phyloP scores from a whole-genome alignment of 2,797 vertebrate species.

The Characodon lateralis region DNA sequence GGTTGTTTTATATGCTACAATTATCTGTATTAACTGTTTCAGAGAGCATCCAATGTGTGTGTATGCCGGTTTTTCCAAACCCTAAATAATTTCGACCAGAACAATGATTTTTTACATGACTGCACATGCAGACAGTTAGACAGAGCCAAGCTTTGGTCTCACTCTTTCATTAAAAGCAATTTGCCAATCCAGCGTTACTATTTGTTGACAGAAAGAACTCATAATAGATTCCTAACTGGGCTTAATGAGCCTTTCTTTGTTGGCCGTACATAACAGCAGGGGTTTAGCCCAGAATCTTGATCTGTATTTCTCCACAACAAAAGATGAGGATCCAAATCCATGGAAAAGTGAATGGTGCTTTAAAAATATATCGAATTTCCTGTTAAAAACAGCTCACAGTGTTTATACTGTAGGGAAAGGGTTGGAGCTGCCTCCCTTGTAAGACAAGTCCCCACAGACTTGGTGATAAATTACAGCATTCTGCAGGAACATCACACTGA shows the following conservation, averaged over 20 bases:
- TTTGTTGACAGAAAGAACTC: constrained; percentile 68
- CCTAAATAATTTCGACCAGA: background rate
- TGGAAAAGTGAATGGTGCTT: constrained; percentile 64
- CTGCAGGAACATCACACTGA: constrained; percentile 46
- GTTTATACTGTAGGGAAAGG: constrained; percentile 22
- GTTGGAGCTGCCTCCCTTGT: constrained; percentile 4
- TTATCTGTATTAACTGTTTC: background rate
- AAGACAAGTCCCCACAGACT: constrained; percentile 44
- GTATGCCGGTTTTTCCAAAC: constrained; percentile 2
- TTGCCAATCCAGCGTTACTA: constrained; percentile 49
- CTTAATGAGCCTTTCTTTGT: constrained; percentile 66
- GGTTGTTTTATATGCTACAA: background rate
- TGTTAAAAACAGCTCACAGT: constrained; percentile 54
- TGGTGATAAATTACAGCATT: constrained; percentile 65
- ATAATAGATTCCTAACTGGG: constrained; percentile 55
- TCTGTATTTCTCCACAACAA: constrained; percentile 67
- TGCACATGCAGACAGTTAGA: constrained; percentile 4
- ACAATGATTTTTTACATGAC: background rate
- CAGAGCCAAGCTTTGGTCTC: constrained; percentile 32
- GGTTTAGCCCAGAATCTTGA: constrained; percentile 55
- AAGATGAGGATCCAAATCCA: constrained; percentile 63
- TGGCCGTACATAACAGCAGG: constrained; percentile 67
- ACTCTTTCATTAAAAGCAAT: constrained; percentile 42
- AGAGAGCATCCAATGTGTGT: constrained; percentile 2
- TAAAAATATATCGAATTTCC: constrained; percentile 68